Percentiles rank a stretch among this genome's conserved stretches.
Conservation (phyloP, 2,797 vertebrate species). For the Pteropus rufus region DNA sequence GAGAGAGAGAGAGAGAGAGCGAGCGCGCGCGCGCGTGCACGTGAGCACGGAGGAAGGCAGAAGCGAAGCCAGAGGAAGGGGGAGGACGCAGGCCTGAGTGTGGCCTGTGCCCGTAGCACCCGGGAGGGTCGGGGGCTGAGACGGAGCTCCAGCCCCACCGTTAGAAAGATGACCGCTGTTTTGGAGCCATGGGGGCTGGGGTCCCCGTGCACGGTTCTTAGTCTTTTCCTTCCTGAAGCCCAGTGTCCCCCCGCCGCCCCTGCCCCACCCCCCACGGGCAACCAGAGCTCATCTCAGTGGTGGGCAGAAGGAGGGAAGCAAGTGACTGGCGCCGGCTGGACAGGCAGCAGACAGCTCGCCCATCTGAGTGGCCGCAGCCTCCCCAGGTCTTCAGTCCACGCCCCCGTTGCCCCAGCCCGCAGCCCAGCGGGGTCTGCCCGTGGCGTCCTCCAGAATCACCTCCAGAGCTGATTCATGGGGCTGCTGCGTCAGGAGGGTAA, state of each 20-base stretch:
- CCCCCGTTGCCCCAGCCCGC: too few species aligned
- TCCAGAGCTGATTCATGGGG: too few species aligned
- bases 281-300: background rate
- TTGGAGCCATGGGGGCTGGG: background rate
- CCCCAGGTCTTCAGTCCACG: too few species aligned
- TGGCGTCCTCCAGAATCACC: too few species aligned
- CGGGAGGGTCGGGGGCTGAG: background rate
- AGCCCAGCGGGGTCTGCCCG: too few species aligned
- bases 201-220: rapidly evolving
- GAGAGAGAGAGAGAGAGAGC: too few species aligned
- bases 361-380: too few species aligned
- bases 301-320: too few species aligned
- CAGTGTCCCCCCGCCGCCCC: background rate
- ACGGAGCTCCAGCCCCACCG: background rate
- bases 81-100: background rate
- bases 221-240: background rate
- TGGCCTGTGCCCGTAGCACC: rapidly evolving
- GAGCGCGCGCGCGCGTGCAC: too few species aligned
- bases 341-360: too few species aligned
- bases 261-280: too few species aligned
- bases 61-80: background rate
- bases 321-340: too few species aligned
- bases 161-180: rapidly evolving
- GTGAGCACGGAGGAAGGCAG: background rate
- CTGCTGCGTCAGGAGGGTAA: background rate